phyloP scores from a whole-genome alignment of 2,113 vertebrate species.

The Mungos mungo region DNA sequence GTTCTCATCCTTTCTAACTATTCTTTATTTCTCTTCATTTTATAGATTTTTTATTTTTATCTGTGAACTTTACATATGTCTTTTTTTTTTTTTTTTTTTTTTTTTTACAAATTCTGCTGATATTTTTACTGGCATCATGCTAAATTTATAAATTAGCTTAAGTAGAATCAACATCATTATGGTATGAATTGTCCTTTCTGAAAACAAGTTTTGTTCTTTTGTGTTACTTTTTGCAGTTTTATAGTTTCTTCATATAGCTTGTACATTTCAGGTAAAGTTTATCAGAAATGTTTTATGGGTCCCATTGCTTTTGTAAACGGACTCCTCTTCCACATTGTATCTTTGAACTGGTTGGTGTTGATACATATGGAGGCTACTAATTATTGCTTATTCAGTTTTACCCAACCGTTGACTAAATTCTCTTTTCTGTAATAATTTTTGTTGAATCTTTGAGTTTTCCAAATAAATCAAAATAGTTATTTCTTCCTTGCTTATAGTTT shows the following conservation, averaged over 20 bases:
- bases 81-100: background rate
- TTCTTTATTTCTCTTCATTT: background rate
- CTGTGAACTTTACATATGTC: background rate
- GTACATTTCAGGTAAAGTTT: background rate
- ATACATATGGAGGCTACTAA: background rate
- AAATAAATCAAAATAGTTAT: background rate
- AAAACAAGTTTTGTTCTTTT: conserved; percentile 4
- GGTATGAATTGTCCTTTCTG: background rate
- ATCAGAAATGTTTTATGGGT: background rate
- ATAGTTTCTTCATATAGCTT: background rate
- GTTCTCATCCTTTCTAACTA: background rate
- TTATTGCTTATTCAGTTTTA: background rate
- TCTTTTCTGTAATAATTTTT: background rate
- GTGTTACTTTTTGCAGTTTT: background rate
- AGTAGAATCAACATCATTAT: background rate
- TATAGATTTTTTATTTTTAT: background rate
- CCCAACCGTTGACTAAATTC: background rate
- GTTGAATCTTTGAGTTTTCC: background rate
- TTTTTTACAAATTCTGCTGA: background rate
- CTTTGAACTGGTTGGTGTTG: background rate
- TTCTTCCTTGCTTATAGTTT: background rate
- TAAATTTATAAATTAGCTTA: background rate
- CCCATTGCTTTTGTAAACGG: background rate
- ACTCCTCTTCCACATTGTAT: background rate
- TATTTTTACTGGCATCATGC: background rate